Conservation (phyloP, 2,113 vertebrate genomes). For the Rissa tridactyla region DNA sequence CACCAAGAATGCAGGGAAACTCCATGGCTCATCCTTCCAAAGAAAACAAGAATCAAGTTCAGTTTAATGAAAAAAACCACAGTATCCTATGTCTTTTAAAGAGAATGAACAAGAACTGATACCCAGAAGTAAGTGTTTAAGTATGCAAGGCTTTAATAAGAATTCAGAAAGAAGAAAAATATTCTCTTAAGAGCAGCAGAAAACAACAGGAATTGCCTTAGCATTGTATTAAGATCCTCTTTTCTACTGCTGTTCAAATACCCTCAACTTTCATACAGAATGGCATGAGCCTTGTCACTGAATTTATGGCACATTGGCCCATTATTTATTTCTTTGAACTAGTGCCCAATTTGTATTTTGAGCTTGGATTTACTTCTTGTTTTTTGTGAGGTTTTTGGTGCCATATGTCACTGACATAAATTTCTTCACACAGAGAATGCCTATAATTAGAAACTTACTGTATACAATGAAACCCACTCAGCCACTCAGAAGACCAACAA, state of each 20-base stretch:
- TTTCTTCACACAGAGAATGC: neutral
- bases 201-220: neutral
- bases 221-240: neutral
- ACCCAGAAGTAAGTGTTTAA: neutral
- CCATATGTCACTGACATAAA: neutral
- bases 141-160: neutral
- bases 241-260: neutral
- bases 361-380: neutral
- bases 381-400: neutral
- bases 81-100: neutral
- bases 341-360: neutral
- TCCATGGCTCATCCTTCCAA: neutral
- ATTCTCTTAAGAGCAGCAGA: neutral
- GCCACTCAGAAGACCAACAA: neutral
- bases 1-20: neutral
- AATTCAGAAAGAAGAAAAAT: neutral
- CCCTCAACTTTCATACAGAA: neutral
- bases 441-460: neutral
- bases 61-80: neutral
- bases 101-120: neutral
- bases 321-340: neutral
- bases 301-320: neutral
- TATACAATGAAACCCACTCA: neutral
- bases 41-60: neutral
- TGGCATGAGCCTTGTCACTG: neutral